Base-by-base conservation (phyloP, 37 sponge, comb jelly and placozoan species). In the Agelas oroides region DNA sequence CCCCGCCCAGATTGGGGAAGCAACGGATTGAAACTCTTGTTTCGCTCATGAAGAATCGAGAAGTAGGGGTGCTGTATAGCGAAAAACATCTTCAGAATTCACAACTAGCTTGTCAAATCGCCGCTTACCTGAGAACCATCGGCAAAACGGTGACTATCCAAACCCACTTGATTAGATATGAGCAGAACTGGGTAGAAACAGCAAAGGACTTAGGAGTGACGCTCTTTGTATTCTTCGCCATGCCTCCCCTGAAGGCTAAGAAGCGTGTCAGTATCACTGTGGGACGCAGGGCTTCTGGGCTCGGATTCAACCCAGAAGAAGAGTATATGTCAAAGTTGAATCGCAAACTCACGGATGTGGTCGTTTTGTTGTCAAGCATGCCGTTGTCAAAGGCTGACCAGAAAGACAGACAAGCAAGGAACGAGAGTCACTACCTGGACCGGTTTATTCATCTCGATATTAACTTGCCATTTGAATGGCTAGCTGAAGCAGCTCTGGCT, bases 181-280 rank as follows among this genome's bases (percentile, higher is more conserved):
- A 32, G 2, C n/a, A 37, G 13, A 31, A 54, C 18, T 86, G 86
- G 86, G 15, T 86, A 11, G 27, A 59, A 5, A 41, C 27, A 25
- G 70, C 66, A 18, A 28, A 34, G 15, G 20, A 27, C 1, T 23
- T 0, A 18, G 53, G 23, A n/a, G 75, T 67, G 17, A 23, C 40
- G 8, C 62, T 81, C 69, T 73, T 38, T 58, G 53, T 87, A 11
- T 87, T 87, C 41, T 39, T 87, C 53, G 81, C 70, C 13, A 39
- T 75, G 1, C 88, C 88, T 24, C 82, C 86, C 31, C 5, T 23
- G 61, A 46, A 73, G 61, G 6, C 37, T 30, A 77, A 59, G 63
- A 69, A 56, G 59, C 21, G 33, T 20, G n/a, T n/a, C n/a, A n/a
- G n/a, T n/a, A n/a, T n/a, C n/a, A 46, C 71, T 5, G 71, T 70